phyloP scores from a whole-genome alignment of 2,113 vertebrate species.

The Pyrgilauda ruficollis region DNA sequence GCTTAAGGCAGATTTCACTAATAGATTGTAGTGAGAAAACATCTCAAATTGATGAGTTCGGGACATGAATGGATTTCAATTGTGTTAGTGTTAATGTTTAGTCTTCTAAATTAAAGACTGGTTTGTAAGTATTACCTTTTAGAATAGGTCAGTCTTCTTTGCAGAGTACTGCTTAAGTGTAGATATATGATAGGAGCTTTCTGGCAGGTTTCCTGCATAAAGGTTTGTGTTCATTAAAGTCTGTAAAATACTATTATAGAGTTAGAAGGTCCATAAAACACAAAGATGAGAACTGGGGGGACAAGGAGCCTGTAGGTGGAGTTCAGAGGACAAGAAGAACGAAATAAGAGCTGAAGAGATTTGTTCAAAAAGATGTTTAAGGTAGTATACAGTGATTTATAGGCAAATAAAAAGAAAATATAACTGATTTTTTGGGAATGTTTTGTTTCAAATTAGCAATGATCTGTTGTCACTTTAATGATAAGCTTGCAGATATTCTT shows the following conservation, averaged over 20 bases:
- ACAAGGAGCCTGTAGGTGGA: neutral
- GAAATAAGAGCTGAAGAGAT: neutral
- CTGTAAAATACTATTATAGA: neutral
- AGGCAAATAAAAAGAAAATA: neutral
- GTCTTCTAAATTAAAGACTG: neutral
- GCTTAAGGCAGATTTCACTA: neutral
- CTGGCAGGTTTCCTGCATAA: neutral
- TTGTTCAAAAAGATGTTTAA: neutral
- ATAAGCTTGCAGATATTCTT: neutral
- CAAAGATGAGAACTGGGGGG: neutral
- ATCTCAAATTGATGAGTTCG: neutral
- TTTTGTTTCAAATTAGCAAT: neutral
- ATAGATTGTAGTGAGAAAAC: neutral
- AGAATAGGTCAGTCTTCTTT: neutral
- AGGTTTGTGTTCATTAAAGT: neutral
- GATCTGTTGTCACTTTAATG: neutral
- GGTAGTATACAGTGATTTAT: neutral
- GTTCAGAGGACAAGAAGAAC: neutral
- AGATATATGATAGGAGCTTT: fast-evolving
- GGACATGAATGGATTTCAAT: neutral
- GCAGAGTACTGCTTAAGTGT: neutral
- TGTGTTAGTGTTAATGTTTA: neutral
- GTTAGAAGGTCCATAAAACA: neutral
- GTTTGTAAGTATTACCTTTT: neutral
- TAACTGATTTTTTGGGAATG: fast-evolving